These are phyloP conservation scores for Thamnophis elegans DNA, from an alignment of 2,797 vertebrate species.

Conservation along the genomic window DNA sequence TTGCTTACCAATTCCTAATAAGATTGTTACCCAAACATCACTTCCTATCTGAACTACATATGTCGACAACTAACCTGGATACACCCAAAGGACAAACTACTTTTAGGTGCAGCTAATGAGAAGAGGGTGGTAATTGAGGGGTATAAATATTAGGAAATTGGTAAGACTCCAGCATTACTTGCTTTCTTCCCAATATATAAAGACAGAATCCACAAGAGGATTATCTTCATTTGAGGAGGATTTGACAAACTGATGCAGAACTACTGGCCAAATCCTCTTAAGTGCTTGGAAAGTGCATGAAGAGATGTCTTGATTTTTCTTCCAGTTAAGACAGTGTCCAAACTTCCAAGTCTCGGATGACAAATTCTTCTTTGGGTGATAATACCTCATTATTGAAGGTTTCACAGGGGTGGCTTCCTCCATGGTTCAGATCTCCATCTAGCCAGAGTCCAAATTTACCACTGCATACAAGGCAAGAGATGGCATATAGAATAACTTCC, in stretches of 20 bases:
- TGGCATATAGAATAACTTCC: accelerated
- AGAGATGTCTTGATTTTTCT: background rate
- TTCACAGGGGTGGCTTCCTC: constrained; percentile 69
- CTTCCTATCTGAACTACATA: background rate
- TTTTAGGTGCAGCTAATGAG: background rate
- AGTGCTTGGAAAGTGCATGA: background rate
- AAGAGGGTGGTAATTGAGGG: background rate
- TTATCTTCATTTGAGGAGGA: background rate
- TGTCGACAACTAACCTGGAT: background rate
- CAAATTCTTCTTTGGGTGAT: constrained; percentile 67
- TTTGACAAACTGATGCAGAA: background rate
- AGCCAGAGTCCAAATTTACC: constrained; percentile 74
- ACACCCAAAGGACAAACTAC: background rate
- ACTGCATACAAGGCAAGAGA: constrained; percentile 39
- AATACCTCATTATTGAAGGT: constrained; percentile 71
- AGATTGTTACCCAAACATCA: background rate
- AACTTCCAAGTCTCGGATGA: constrained; percentile 67
- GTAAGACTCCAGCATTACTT: background rate
- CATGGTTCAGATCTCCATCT: constrained; percentile 67
- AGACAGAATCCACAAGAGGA: background rate
- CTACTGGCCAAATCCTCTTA: background rate
- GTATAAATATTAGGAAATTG: background rate
- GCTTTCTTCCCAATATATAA: background rate
- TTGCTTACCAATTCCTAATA: background rate
- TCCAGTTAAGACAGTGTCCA: constrained; percentile 66